These are phyloP conservation scores for Columba guinea DNA, from an alignment of 2,797 vertebrate species.

Conservation along the genomic window DNA sequence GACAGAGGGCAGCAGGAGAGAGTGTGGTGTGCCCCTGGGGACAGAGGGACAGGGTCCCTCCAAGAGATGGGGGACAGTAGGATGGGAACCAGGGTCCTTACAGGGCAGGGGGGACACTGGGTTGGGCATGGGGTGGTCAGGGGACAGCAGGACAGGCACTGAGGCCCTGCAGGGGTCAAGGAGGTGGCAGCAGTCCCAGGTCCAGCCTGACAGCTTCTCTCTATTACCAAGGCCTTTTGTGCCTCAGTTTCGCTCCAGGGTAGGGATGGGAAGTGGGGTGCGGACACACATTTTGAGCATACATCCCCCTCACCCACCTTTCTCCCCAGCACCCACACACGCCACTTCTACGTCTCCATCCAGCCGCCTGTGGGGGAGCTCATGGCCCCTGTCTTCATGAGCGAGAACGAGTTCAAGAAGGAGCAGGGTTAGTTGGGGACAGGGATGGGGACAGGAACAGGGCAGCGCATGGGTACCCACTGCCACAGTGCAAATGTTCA, in stretches of 20 bases:
- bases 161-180: not conserved
- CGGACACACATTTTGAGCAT: not conserved
- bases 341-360: slow-evolving; percentile 95
- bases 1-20: not conserved
- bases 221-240: not conserved
- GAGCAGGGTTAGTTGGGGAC: slow-evolving; percentile 87
- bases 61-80: not conserved
- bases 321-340: slow-evolving; percentile 85
- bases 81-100: not conserved
- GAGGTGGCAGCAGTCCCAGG: not conserved
- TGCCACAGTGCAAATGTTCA: not conserved
- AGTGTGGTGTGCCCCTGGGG: too few relatives aligned
- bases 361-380: slow-evolving; percentile 96
- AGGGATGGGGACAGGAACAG: not conserved
- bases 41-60: not conserved
- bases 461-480: accelerated
- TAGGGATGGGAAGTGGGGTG: not conserved
- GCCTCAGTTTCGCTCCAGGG: not conserved
- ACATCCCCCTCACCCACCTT: accelerated
- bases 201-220: not conserved
- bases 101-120: not conserved
- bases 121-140: not conserved
- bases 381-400: slow-evolving; percentile 93
- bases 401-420: slow-evolving; percentile 96
- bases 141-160: not conserved